These are phyloP conservation scores for Steatocranus sp. DNA, from an alignment of 2,797 vertebrate species.

Conservation along the genomic window DNA sequence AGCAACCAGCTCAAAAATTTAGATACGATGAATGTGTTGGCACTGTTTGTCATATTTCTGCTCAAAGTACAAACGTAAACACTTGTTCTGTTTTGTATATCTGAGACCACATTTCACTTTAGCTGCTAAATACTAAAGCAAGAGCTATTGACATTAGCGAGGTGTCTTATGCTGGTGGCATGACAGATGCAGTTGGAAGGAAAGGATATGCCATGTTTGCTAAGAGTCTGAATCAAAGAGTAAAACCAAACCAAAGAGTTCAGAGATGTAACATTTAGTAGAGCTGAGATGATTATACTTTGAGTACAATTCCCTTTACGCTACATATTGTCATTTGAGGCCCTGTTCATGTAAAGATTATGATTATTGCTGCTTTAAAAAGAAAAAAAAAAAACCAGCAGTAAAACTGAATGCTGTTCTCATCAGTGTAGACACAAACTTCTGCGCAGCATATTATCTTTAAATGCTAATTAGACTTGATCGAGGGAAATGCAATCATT, in stretches of 20 bases:
- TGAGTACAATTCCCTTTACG: not conserved
- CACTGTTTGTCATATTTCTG: not conserved
- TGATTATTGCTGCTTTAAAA: not conserved
- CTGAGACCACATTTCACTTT: not conserved
- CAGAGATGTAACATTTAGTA: not conserved
- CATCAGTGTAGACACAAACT: not conserved
- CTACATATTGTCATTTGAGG: not conserved
- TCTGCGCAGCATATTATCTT: not conserved
- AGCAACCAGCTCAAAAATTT: not conserved
- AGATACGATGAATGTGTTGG: rapidly evolving
- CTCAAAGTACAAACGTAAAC: not conserved
- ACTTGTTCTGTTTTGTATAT: not conserved
- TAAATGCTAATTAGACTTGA: not conserved
- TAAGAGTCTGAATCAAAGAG: not conserved
- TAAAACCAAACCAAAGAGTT: not conserved
- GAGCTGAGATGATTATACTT: not conserved
- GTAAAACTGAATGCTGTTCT: not conserved
- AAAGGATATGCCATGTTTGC: not conserved
- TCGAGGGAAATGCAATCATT: not conserved
- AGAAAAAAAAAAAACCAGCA: not conserved
- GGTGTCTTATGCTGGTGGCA: not conserved
- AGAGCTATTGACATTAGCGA: not conserved
- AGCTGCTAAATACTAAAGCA: not conserved
- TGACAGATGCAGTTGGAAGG: not conserved
- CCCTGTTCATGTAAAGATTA: not conserved